A percentile compares a stretch with the other conserved stretches of the same genome.
Evolutionary conservation across 2,888 invertebrate species (phyloP).

Genomic region (Cerceris rybyensis): DNA sequence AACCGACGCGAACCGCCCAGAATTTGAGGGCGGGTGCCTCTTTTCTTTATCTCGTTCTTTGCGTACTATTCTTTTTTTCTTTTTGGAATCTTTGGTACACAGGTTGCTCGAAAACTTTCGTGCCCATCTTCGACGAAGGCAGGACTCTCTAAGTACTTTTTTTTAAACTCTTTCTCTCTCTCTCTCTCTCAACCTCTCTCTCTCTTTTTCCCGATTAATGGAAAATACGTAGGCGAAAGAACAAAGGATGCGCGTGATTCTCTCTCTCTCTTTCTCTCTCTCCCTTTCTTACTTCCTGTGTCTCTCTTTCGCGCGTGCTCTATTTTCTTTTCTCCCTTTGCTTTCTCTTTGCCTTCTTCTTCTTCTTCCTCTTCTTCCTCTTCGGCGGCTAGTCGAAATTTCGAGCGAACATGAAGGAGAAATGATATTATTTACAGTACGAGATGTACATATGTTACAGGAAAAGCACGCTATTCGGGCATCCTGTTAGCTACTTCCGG

Average conservation of each 20-base stretch:
- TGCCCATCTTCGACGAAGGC: conserved; percentile 59
- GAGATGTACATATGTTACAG: conserved; percentile 48
- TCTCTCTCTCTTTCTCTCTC: background rate
- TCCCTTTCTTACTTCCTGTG: conserved; percentile 8
- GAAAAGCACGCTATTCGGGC: conserved; percentile 6
- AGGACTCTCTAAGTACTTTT: conserved; percentile 23
- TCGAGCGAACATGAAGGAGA: conserved; percentile 49
- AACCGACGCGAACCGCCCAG: conserved; percentile 61
- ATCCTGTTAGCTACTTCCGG: background rate
- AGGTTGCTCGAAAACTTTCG: conserved; percentile 42
- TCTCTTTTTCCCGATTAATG: conserved; percentile 10
- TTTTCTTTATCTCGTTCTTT: conserved; percentile 21
- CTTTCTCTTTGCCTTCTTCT: conserved; percentile 5
- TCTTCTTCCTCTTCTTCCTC: conserved; percentile 6
- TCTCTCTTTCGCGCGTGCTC: conserved; percentile 5
- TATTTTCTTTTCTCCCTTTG: background rate
- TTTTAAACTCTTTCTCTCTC: background rate
- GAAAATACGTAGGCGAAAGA: conserved; percentile 33
- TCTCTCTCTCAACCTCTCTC: background rate
- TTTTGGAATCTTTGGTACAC: conserved; percentile 25
- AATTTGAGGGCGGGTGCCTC: conserved; percentile 21
- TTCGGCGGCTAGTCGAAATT: conserved; percentile 31
- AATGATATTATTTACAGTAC: conserved; percentile 68
- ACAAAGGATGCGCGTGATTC: conserved; percentile 36
- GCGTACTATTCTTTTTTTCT: conserved; percentile 26